A percentile compares a stretch with the other conserved stretches of the same genome.
Conservation (phyloP, 1,140 invertebrate species). For the Drepana arcuata region DNA sequence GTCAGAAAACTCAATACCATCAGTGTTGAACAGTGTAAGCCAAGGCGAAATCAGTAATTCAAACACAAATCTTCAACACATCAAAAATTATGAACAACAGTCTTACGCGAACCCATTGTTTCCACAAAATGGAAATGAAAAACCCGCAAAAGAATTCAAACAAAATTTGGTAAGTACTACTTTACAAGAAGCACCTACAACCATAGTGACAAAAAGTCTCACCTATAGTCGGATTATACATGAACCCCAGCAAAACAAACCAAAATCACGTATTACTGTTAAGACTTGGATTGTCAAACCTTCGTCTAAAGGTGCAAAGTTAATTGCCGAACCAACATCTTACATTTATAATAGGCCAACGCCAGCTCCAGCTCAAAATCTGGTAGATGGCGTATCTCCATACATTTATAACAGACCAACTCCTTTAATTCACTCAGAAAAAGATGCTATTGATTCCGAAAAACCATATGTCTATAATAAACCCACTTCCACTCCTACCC, state of each 20-base stretch:
- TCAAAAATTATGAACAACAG: slow-evolving; percentile 21
- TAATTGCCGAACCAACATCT: slow-evolving; percentile 32
- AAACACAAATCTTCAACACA: slow-evolving; percentile 13
- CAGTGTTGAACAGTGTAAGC: slow-evolving; percentile 15
- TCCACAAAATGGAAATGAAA: slow-evolving; percentile 13
- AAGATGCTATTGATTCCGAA: slow-evolving; percentile 4
- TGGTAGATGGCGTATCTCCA: slow-evolving; percentile 12
- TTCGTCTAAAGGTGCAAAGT: slow-evolving; percentile 29
- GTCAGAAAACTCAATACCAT: slow-evolving; percentile 16
- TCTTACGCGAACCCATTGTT: slow-evolving; percentile 15
- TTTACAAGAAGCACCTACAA: slow-evolving; percentile 21
- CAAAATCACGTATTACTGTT: slow-evolving; percentile 53
- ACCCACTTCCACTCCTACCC: slow-evolving; percentile 14
- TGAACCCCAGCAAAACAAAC: slow-evolving; percentile 35
- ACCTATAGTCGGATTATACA: slow-evolving; percentile 40
- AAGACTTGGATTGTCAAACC: slow-evolving; percentile 65
- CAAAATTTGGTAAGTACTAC: slow-evolving; percentile 46
- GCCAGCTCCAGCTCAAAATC: slow-evolving; percentile 10
- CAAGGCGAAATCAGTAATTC: slow-evolving; percentile 12
- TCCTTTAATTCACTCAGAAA: slow-evolving; percentile 9
- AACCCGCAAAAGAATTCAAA: slow-evolving; percentile 26
- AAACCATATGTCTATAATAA: slow-evolving; percentile 25
- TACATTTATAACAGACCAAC: slow-evolving; percentile 23
- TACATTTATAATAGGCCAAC: slow-evolving; percentile 35
- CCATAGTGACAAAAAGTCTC: slow-evolving; percentile 47